Evolutionary conservation across 2,888 invertebrate species (phyloP).

Genomic region (Aradus depressus): DNA sequence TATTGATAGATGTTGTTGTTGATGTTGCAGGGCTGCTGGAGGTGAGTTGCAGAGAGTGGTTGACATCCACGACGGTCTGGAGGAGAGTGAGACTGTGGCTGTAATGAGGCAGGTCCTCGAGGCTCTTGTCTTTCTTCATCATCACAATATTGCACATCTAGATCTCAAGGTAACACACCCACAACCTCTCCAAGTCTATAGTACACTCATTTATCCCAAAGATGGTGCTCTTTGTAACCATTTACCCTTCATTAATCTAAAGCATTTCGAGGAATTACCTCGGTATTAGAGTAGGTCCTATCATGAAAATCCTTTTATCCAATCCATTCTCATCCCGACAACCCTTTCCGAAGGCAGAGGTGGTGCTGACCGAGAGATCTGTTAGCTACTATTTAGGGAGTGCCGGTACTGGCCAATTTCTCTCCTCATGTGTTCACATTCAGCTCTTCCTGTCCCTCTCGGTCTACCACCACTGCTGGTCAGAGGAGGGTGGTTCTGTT

Average conservation of each 20-base stretch:
- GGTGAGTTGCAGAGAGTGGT: conserved; percentile 89
- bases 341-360: no score
- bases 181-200: neutral
- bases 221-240: neutral
- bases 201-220: neutral
- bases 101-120: conserved; percentile 85
- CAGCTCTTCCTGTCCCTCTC: no score
- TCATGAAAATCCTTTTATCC: no score
- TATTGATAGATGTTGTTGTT: neutral
- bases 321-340: no score
- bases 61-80: conserved; percentile 71
- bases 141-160: conserved; percentile 84
- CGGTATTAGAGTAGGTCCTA: no score
- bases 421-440: no score
- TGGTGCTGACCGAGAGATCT: no score
- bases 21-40: conserved; percentile 62
- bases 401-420: no score
- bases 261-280: no score
- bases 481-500: no score
- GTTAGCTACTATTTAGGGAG: no score
- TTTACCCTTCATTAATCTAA: neutral
- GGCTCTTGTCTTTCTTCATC: conserved; percentile 81
- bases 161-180: conserved; percentile 59
- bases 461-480: no score
- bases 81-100: conserved; percentile 70